Conservation (phyloP, 2,888 invertebrate species). For the Limnephilus lunatus region DNA sequence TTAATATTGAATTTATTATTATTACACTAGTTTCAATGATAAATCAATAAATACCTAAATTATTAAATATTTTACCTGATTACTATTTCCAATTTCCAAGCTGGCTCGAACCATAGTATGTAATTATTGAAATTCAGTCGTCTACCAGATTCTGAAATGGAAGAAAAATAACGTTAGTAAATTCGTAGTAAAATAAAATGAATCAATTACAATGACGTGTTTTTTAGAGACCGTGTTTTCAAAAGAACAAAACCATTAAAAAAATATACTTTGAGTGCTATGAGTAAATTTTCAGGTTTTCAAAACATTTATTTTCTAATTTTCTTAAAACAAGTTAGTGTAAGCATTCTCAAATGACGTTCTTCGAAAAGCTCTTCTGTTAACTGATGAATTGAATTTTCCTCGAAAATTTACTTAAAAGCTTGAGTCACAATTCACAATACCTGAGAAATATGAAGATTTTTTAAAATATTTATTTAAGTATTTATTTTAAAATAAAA, state of each 20-base stretch:
- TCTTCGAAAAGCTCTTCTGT: neutral
- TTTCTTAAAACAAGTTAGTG: neutral
- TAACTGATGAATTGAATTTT: neutral
- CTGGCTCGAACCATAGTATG: constrained; percentile 61
- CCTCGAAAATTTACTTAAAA: neutral
- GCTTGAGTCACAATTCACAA: neutral
- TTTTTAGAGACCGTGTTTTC: neutral
- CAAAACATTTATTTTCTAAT: neutral
- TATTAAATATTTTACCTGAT: constrained; percentile 70
- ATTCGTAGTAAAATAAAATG: neutral
- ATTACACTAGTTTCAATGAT: no score
- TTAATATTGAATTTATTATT: neutral
- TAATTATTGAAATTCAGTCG: neutral
- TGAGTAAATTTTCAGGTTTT: no score
- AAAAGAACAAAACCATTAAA: neutral
- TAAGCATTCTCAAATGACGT: neutral
- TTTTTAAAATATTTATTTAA: neutral
- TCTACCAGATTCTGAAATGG: constrained; percentile 23
- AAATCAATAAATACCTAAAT: neutral
- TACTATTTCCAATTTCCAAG: constrained; percentile 73
- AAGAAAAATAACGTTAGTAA: neutral
- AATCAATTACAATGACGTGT: neutral
- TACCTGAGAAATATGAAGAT: neutral
- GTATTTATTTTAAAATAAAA: neutral
- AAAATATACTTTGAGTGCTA: no score